A percentile compares a stretch with the other conserved stretches of the same genome.
These are phyloP conservation scores for Caenorhabditis auriculariae DNA, from an alignment of 2,888 invertebrate species.

Conservation along the genomic window DNA sequence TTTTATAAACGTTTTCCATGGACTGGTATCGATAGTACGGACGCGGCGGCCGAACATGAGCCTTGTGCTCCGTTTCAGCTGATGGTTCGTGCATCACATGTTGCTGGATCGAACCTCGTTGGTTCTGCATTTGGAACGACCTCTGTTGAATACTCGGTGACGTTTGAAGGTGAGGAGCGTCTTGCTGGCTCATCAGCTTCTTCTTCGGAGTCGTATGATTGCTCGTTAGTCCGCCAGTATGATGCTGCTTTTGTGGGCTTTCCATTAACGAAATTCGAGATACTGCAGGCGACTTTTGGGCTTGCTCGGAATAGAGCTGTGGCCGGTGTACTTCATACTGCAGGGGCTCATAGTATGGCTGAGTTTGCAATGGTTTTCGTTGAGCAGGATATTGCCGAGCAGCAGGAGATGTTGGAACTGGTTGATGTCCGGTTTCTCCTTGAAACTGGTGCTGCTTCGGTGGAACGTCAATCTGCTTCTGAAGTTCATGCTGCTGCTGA, in stretches of 20 bases:
- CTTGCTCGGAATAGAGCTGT: too few relatives aligned
- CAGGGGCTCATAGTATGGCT: conserved; percentile 2
- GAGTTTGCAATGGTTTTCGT: neutral
- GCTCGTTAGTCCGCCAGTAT: too few relatives aligned
- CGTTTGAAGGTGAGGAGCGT: too few relatives aligned
- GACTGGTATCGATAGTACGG: conserved; percentile 1
- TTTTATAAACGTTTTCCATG: too few relatives aligned
- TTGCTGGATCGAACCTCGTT: neutral
- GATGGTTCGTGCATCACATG: conserved; percentile 1
- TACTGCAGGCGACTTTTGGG: too few relatives aligned
- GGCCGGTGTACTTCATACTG: too few relatives aligned
- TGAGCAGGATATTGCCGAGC: conserved; percentile 2
- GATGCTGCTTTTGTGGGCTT: too few relatives aligned
- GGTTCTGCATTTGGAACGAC: neutral
- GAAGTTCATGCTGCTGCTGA: conserved; percentile 4
- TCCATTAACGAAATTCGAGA: too few relatives aligned
- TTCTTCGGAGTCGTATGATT: too few relatives aligned
- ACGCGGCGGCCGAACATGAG: neutral
- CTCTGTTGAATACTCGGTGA: conserved; percentile 7
- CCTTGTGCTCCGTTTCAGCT: conserved; percentile 11
- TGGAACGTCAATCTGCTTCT: conserved; percentile 6
- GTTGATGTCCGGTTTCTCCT: neutral
- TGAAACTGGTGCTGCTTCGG: conserved; percentile 2
- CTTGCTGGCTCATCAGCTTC: too few relatives aligned
- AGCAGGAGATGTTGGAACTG: neutral